Evolutionary conservation across 1,140 invertebrate species (phyloP).

Genomic region (Lordiphosa mommai): DNA sequence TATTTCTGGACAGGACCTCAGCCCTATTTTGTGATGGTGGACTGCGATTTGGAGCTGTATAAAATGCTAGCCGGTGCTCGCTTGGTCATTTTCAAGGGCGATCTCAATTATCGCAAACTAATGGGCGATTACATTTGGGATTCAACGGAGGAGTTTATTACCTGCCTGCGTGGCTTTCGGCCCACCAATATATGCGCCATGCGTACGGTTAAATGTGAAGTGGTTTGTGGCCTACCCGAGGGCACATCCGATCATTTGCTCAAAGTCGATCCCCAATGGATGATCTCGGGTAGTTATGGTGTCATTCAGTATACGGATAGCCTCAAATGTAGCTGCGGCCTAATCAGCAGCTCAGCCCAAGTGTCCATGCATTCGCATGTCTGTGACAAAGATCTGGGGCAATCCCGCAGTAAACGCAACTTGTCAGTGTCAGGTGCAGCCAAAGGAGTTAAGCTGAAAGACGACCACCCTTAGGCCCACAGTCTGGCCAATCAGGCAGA

Average conservation of each 20-base stretch:
- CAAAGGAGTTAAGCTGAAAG: background rate
- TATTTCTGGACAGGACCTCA: constrained; percentile 94
- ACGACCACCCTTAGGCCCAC: constrained; percentile 1
- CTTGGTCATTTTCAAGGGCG: constrained; percentile 96
- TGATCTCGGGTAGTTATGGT: constrained; percentile 93
- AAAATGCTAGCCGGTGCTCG: constrained; percentile 84
- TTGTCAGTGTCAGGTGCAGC: background rate
- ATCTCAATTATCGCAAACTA: constrained; percentile 97
- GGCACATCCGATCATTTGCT: constrained; percentile 83
- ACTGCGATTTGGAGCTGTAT: constrained; percentile 86
- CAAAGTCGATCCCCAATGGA: constrained; percentile 87
- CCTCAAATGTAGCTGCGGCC: constrained; percentile 42
- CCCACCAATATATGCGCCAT: constrained; percentile 90
- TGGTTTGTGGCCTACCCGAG: constrained; percentile 88
- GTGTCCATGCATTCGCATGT: background rate
- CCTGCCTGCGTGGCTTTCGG: constrained; percentile 88
- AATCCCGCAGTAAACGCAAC: background rate
- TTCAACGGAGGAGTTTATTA: constrained; percentile 85
- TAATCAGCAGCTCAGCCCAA: background rate
- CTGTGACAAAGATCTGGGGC: too few relatives aligned
- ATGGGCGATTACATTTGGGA: constrained; percentile 94
- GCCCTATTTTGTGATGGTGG: constrained; percentile 88
- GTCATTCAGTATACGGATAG: constrained; percentile 70
- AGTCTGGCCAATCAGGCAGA: constrained; percentile 17
- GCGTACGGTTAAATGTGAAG: constrained; percentile 94